Evolutionary conservation across 92 coral and sea anemone genomes (phyloP).

Genomic region (Diadumene lineata): DNA sequence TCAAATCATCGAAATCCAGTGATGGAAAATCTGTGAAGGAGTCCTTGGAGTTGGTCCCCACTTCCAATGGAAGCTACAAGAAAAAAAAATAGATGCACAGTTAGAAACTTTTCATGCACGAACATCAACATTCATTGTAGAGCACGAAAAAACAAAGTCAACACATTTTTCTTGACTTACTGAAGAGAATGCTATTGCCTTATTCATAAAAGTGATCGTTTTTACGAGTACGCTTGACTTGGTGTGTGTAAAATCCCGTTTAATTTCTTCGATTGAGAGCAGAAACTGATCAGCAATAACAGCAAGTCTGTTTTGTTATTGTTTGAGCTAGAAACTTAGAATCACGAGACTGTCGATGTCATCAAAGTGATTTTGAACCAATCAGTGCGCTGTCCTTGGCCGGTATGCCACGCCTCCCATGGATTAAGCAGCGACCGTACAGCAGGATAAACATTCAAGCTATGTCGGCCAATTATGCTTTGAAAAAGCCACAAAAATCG

Average conservation of each 20-base stretch:
- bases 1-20: conserved; percentile 47
- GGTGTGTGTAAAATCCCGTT: background rate
- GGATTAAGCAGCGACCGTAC: conserved; percentile 57
- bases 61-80: conserved; percentile 81
- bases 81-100: background rate
- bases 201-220: conserved; percentile 63
- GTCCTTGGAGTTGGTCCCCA: conserved; percentile 76
- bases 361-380: conserved; percentile 61
- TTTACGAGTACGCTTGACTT: conserved; percentile 8
- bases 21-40: conserved; percentile 58
- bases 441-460: conserved; percentile 46
- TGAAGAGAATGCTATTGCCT: conserved; percentile 70
- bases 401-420: conserved; percentile 55
- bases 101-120: background rate
- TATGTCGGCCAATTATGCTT: conserved; percentile 38
- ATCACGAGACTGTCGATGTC: conserved; percentile 98
- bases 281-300: conserved; percentile 26
- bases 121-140: background rate
- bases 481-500: background rate
- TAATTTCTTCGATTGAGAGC: conserved; percentile 24
- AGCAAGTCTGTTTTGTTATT: conserved; percentile 87
- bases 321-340: conserved; percentile 85
- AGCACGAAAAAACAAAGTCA: background rate
- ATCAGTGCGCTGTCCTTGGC: conserved; percentile 88
- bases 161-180: conserved; percentile 47